Percentiles rank a stretch among this genome's conserved stretches.
These are phyloP conservation scores for Mormyrus hasselquistii DNA, from an alignment of 2,797 vertebrate genomes.

Conservation along the genomic window DNA sequence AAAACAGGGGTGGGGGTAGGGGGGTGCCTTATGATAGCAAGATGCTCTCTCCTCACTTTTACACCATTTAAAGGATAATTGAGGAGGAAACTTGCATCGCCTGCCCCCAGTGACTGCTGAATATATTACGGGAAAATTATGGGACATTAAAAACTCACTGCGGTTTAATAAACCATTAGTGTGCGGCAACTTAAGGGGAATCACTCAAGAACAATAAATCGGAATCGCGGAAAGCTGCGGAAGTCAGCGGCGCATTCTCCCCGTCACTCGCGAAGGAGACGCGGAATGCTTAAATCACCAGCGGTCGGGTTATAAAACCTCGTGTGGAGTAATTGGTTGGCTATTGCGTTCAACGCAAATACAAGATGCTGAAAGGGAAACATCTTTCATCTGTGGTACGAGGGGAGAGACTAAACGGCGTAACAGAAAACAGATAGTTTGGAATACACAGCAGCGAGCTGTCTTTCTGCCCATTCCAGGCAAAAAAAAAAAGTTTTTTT, in stretches of 20 bases:
- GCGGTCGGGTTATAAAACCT: not conserved
- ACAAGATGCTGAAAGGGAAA: not conserved
- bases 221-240: not conserved
- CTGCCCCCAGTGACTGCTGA: conserved; percentile 8
- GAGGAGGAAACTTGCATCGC: conserved; percentile 14
- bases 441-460: not conserved
- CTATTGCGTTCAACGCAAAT: conserved; percentile 2
- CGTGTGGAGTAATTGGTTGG: not conserved
- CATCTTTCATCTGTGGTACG: not conserved
- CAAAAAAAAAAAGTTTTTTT: not conserved
- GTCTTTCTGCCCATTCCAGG: not conserved
- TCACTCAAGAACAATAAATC: conserved; percentile 14
- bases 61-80: conserved; percentile 14
- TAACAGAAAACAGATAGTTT: not conserved
- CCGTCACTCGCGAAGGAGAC: not conserved
- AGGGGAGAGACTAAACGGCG: not conserved
- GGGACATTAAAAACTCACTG: conserved; percentile 17
- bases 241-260: not conserved
- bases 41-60: not conserved
- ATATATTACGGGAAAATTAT: conserved; percentile 15
- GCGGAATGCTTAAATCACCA: not conserved
- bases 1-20: not conserved
- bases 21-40: conserved; percentile 1
- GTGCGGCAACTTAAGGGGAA: not conserved
- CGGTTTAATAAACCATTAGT: conserved; percentile 18